These are phyloP conservation scores for Zosterops japonicus DNA, from an alignment of 2,113 vertebrate species.

Conservation along the genomic window DNA sequence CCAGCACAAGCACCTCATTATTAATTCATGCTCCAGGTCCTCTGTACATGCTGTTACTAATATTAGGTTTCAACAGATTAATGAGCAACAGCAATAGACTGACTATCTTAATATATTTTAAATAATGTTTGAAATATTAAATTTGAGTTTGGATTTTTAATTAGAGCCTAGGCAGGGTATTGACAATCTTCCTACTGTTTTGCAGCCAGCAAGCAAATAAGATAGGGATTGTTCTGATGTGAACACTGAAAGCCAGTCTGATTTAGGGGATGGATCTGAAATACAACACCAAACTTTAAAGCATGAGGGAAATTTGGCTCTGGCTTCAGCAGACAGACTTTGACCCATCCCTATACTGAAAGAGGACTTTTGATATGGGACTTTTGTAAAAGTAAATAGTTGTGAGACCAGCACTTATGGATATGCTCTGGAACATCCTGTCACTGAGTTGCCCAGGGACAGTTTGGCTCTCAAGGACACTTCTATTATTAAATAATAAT, in stretches of 20 bases:
- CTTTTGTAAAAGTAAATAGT: background rate
- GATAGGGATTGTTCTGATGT: slow-evolving; percentile 27
- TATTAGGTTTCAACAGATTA: slow-evolving; percentile 79
- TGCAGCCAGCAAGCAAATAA: slow-evolving; percentile 40
- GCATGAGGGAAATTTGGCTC: background rate
- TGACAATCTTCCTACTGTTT: slow-evolving; percentile 53
- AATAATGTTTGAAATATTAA: slow-evolving; percentile 72
- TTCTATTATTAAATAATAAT: background rate
- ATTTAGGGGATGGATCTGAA: slow-evolving; percentile 32
- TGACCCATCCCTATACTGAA: background rate
- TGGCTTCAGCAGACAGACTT: background rate
- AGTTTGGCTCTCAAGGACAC: background rate
- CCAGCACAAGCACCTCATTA: slow-evolving; percentile 78
- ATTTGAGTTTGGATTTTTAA: slow-evolving; percentile 76
- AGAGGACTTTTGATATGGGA: background rate
- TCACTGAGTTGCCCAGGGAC: background rate
- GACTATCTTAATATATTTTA: slow-evolving; percentile 74
- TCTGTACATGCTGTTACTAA: slow-evolving; percentile 79
- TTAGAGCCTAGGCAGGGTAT: slow-evolving; percentile 25
- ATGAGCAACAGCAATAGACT: slow-evolving; percentile 70
- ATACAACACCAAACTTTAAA: slow-evolving; percentile 17
- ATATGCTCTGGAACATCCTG: background rate
- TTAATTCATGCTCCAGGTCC: slow-evolving; percentile 80
- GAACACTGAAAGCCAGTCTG: background rate
- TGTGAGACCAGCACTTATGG: background rate